phyloP scores from a whole-genome alignment of 2,113 vertebrate genomes.

The Macrotis lagotis region DNA sequence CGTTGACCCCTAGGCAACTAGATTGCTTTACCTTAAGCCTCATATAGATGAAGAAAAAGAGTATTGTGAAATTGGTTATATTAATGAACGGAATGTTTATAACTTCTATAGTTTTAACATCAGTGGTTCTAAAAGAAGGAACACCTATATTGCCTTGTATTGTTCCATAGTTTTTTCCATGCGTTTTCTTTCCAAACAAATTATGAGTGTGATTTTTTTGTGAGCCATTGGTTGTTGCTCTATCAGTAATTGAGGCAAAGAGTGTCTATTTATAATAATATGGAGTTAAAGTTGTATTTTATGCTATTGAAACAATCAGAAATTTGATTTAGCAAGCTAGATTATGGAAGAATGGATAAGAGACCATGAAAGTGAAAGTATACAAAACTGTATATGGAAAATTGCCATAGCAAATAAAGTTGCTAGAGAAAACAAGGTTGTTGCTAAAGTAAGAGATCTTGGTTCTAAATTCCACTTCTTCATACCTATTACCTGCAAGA shows the following conservation, averaged over 20 bases:
- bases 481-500: not conserved
- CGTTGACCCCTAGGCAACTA: not conserved
- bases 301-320: not conserved
- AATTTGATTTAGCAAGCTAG: not conserved
- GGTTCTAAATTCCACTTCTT: not conserved
- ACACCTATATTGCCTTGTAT: not conserved
- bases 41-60: not conserved
- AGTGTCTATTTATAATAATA: not conserved
- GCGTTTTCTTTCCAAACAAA: not conserved
- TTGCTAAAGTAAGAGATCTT: not conserved
- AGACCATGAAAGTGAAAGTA: not conserved
- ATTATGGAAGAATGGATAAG: not conserved
- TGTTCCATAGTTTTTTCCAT: not conserved
- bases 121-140: not conserved
- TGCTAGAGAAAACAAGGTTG: not conserved
- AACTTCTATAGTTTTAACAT: not conserved
- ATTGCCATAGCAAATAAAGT: not conserved
- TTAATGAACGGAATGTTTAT: not conserved
- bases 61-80: not conserved
- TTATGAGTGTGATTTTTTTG: not conserved
- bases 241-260: not conserved
- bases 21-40: not conserved
- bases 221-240: not conserved
- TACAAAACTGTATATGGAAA: not conserved
- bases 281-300: not conserved